Base-by-base conservation (phyloP, 2,113 vertebrate species). In the Variabilichromis moorii region DNA sequence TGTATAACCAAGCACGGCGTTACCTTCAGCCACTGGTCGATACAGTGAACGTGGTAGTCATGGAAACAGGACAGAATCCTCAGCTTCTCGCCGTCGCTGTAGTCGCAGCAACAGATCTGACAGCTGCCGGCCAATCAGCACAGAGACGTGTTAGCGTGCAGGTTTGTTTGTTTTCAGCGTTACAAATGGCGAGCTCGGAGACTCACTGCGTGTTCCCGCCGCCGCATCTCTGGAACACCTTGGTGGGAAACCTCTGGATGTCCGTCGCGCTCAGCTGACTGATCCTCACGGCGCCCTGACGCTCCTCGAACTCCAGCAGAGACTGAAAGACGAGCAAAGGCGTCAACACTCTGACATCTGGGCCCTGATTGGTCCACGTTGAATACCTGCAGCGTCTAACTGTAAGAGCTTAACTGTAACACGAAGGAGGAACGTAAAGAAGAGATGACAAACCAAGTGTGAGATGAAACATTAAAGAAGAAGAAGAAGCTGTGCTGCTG, bases 11-110 rank as follows among this genome's bases (percentile, higher is more conserved):
- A 71, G 13, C 37, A 6, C 0, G 0, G 8, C 5, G 13, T 45
- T 73, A 97, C 97, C 96, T 96, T 97, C 8, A 97, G 63, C 97
- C 97, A 97, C 2, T 85, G 94, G 91, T 97, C 97, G 5, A 97
- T 97, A 19, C 97, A 97, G 8, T 91, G 88, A 3, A 95, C 91
- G 10, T 97, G 97, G 91, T 97, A 97, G 94, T 96, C 95, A 88
- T 97, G 96, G 90, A 97, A 96, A 92, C 97, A 97, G 1, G 96
- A 93, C 66, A 97, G 81, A 42, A 97, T 96, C 92, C 97, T 93
- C 42, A 97, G 91, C 85, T 95, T 93, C 33, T 97, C 97, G 2
- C 94, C 94, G 1, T 93, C 80, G 1, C 57, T 31, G 90, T 97
- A 97, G 84, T 96, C 93, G 11, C 93, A 95, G 92, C 94, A 96